These are phyloP conservation scores for Apantesis nais DNA, from an alignment of 2,888 invertebrate species.

Conservation along the genomic window DNA sequence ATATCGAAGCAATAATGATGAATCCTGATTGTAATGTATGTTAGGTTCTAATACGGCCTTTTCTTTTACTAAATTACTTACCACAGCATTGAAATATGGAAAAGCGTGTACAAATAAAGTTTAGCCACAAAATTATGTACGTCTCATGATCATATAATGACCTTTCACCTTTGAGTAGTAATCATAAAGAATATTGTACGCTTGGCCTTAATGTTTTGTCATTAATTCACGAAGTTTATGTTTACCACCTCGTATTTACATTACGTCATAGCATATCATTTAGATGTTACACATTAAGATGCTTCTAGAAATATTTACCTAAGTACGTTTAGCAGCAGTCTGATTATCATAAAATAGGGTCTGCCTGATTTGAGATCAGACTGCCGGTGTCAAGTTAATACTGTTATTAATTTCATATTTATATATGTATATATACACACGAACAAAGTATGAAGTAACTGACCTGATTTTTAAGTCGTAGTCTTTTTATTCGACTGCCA, in stretches of 20 bases:
- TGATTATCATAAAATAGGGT: too few species aligned
- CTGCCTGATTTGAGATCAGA: too few species aligned
- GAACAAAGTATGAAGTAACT: too few species aligned
- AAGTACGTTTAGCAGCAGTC: too few species aligned
- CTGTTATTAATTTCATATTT: too few species aligned
- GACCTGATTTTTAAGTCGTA: too few species aligned
- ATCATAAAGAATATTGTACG: slow-evolving; percentile 58
- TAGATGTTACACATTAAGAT: background rate
- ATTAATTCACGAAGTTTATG: slow-evolving; percentile 57
- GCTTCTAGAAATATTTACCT: background rate
- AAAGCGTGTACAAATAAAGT: slow-evolving; percentile 34
- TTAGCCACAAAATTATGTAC: slow-evolving; percentile 36
- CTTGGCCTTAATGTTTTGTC: slow-evolving; percentile 58
- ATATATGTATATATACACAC: too few species aligned
- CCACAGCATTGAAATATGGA: slow-evolving; percentile 12
- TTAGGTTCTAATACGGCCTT: slow-evolving; percentile 3
- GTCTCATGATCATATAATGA: slow-evolving; percentile 41
- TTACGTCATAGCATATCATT: background rate
- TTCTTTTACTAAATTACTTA: slow-evolving; percentile 9
- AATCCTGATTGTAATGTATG: background rate
- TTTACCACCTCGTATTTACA: slow-evolving; percentile 45
- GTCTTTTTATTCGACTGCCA: too few species aligned
- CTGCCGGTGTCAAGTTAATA: too few species aligned
- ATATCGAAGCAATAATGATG: background rate
- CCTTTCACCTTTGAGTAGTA: slow-evolving; percentile 69